These are phyloP conservation scores for Mola mola DNA, from an alignment of 2,113 vertebrate genomes.

Conservation along the genomic window DNA sequence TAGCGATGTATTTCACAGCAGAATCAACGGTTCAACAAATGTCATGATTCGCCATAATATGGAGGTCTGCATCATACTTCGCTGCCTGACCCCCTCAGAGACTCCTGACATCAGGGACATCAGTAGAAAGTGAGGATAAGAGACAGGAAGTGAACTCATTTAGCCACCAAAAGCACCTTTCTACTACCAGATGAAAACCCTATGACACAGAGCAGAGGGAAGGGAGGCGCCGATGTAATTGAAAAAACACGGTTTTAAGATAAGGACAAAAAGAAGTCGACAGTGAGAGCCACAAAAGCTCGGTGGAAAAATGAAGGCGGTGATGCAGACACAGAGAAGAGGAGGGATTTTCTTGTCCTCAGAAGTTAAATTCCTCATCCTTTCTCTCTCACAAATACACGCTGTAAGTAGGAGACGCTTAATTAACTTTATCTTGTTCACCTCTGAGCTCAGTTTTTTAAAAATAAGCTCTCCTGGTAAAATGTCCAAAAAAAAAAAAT, in stretches of 20 bases:
- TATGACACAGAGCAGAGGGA: constrained; percentile 17
- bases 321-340: constrained; percentile 1
- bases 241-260: constrained; percentile 28
- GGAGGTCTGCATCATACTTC: constrained; percentile 46
- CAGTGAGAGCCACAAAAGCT: constrained; percentile 4
- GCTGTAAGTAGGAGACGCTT: constrained; percentile 42
- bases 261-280: constrained; percentile 31
- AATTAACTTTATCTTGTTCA: constrained; percentile 72
- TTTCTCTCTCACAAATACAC: constrained; percentile 33
- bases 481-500: constrained; percentile 75
- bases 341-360: constrained; percentile 24
- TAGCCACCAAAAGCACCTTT: constrained; percentile 24
- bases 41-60: constrained; percentile 46
- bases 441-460: constrained; percentile 51
- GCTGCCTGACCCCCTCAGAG: constrained; percentile 22
- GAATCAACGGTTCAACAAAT: constrained; percentile 55
- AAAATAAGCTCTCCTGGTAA: constrained; percentile 53
- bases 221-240: not conserved
- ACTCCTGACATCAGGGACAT: constrained; percentile 46
- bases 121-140: constrained; percentile 42
- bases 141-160: constrained; percentile 50
- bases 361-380: constrained; percentile 36
- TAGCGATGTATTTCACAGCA: constrained; percentile 39
- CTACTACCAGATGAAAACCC: constrained; percentile 39
- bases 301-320: not conserved